A percentile compares a stretch with the other conserved stretches of the same genome.
Conservation (phyloP, 2,888 invertebrate species). For the Pachymerium ferrugineum region DNA sequence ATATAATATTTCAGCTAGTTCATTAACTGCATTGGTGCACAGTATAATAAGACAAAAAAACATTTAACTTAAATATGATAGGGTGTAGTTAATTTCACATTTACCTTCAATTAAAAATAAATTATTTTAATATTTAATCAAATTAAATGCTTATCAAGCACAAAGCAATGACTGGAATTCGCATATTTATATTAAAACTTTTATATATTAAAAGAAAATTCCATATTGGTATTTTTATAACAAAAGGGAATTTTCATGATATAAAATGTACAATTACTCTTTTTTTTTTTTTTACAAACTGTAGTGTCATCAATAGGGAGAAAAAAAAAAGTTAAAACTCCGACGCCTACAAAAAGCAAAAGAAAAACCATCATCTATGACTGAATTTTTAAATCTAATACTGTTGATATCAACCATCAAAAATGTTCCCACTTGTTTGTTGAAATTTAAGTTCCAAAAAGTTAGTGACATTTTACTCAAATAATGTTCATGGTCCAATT, state of each 20-base stretch:
- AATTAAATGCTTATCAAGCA: background rate
- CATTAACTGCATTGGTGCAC: slow-evolving; percentile 20
- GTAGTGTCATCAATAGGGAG: background rate
- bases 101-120: slow-evolving; percentile 18
- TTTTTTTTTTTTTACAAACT: slow-evolving; percentile 10
- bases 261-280: slow-evolving; percentile 23
- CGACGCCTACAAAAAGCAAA: background rate
- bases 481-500: too few relatives aligned
- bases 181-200: slow-evolving; percentile 10
- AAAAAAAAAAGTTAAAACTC: background rate
- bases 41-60: background rate
- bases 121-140: background rate
- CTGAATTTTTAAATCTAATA: slow-evolving; percentile 15
- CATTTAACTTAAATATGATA: too few relatives aligned
- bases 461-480: background rate
- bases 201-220: background rate
- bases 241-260: slow-evolving; percentile 8
- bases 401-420: slow-evolving; percentile 7
- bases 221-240: background rate
- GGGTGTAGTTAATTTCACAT: too few relatives aligned
- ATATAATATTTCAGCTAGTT: slow-evolving; percentile 18
- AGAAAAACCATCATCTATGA: slow-evolving; percentile 13
- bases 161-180: background rate
- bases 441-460: background rate
- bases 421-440: background rate